Conservation (phyloP, 2,888 invertebrate species). For the Hemicrepidius hirtus region DNA sequence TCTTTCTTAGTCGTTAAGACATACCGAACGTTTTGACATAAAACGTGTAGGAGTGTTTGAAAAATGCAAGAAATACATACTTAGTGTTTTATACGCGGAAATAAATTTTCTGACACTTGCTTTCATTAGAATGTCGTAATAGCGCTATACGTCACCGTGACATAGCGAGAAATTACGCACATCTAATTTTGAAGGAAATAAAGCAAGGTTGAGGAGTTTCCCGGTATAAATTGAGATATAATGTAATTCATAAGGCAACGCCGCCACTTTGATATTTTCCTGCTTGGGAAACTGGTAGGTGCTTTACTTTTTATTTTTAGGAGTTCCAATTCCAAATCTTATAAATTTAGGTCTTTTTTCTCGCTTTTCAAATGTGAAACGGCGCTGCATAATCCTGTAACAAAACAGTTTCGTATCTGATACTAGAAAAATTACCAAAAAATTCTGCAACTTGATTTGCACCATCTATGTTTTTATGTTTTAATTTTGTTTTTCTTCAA, state of each 20-base stretch:
- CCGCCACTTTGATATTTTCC: conserved; percentile 21
- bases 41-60: conserved; percentile 6
- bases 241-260: conserved; percentile 43
- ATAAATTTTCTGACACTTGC: conserved; percentile 43
- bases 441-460: no score
- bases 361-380: background rate
- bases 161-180: conserved; percentile 50
- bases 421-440: no score
- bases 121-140: conserved; percentile 50
- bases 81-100: conserved; percentile 37
- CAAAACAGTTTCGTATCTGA: no score
- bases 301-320: conserved; percentile 28
- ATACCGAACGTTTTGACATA: conserved; percentile 2
- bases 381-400: no score
- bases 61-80: conserved; percentile 24
- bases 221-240: conserved; percentile 44
- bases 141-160: conserved; percentile 52
- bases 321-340: background rate
- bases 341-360: background rate
- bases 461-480: no score
- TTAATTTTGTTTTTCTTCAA: no score
- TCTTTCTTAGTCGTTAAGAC: background rate
- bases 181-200: conserved; percentile 51
- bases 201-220: conserved; percentile 47
- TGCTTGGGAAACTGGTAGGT: conserved; percentile 5